Base-by-base conservation (phyloP, 2,797 vertebrate genomes). In the Oreochromis mossambicus region DNA sequence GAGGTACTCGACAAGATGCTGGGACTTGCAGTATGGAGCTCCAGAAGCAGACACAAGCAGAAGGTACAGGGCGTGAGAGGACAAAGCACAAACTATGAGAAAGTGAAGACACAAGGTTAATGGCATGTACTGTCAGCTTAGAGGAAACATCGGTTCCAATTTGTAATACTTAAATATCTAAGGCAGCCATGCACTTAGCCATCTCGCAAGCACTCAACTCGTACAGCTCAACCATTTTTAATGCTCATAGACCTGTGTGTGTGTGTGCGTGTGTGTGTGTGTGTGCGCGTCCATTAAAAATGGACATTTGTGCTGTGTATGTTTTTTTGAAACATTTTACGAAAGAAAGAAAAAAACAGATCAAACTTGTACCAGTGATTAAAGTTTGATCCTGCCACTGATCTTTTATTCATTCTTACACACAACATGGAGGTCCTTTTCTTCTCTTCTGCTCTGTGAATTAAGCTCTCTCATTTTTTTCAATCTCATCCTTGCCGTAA, bases 381-480 rank as follows among this genome's bases (percentile, higher is more conserved):
- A 38, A 70, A 83, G 24, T 80, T 5, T 15, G 63, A 66, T 52
- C 13, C 17, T 5, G 34, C 11, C 15, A 24, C 12, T 34, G 34
- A 38, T 84, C 2, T 81, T 66, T 79, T 38, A 84, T 80, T 58
- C 24, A 70, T 68, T 86, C 55, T 77, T 86, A 34, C 70, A 1
- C 26, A 36, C n/a, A 24, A 36, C 56, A 32, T 1, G 56, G 14
- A 54, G 3, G 58, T 75, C 36, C 26, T 17, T 21, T 79, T 66
- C 29, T 51, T 81, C 32, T 61, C 87, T 80, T 34, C 73, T 85
- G 80, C 81, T 77, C 77, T 83, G 51, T 54, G 26, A 86, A 41
- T 76, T 21, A 4, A 24, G 54, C 17, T 78, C 24, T 77, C 10
- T 79, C 24, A 15, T 85, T 63, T 46, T 43, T 43, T 48, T 78